Evolutionary conservation across 2,797 vertebrate species (phyloP), one percentile per base, ranked within the genome.

Genomic region (Gymnoscopelus braueri): DNA sequence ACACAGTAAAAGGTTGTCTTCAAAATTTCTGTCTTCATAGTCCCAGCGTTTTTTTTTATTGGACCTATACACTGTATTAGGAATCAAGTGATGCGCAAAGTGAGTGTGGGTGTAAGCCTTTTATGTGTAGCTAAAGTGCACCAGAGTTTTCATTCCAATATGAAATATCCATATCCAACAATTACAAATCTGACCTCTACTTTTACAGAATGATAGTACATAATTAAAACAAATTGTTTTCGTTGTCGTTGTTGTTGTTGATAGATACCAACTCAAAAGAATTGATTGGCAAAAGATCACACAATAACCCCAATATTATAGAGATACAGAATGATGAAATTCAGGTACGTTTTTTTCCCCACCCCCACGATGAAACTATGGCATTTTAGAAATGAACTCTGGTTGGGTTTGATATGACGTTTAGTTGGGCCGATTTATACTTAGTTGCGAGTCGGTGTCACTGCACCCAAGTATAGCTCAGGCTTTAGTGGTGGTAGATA

Each of bases 1-100:
- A 89, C 90, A 87, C 88, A 83, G 86, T 81, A 85, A 70, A 86
- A 84, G 69, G 74, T 86, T 84, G 71, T n/a, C n/a, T n/a, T n/a
- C n/a, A n/a, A n/a, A n/a, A 75, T 80, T 83, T 82, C 65, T 68
- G 63, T 84, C 76, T 70, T 67, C 63, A 68, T 69, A 80, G 82
- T 70, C 76, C 44, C 1, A 63, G 13, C 39, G 74, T 19, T 19
- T 19, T 5, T 80, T 51, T 65, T 78, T 60, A 60, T 66, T 56
- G 66, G 66, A 74, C 66, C 72, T 62, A 11, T 65, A 75, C 69
- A 58, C 65, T 55, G 61, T 29, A 32, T 64, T 75, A 61, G 72
- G 71, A 74, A 74, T 67, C 35, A 64, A 79, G 65, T 72, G 71
- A 82, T 73, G 79, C 83, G 84, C 74, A 85, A 19, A 78, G 83